Evolutionary conservation across 2,113 vertebrate genomes (phyloP), one percentile per base, ranked within the genome.

Genomic region (Entosphenus tridentatus): DNA sequence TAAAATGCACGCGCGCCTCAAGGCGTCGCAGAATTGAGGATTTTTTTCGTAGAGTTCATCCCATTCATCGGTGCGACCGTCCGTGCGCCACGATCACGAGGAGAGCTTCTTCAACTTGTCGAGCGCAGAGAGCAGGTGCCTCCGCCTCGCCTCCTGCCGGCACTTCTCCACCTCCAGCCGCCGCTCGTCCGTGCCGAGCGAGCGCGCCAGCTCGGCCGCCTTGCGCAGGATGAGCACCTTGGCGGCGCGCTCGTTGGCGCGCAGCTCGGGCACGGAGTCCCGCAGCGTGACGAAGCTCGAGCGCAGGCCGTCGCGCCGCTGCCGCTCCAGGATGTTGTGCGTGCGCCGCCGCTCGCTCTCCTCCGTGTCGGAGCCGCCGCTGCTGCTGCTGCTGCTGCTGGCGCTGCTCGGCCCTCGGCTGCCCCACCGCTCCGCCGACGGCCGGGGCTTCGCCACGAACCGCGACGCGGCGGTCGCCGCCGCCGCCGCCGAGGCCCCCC

Each of bases 251-350:
- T 83, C 80, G 9, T 84, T 84, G 72, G 76, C 75, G 10, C 79
- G 81, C 69, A 85, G 76, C 71, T 85, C 83, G 0, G 83, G 83
- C 56, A 85, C 80, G 14, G 80, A 76, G 74, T 85, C 81, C 0
- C 83, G 78, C 17, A 85, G 78, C 0, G 74, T 76, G 69, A 81
- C 57, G 69, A 85, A 84, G 73, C 83, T 84, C 75, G 80, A 82
- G 72, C 84, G 84, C 13, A 85, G 75, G 76, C 84, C 82, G 56
- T 83, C 83, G 8, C 83, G 78, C 8, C 83, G 73, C 70, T 85
- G 83, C 2, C 83, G 72, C 73, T 85, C 83, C 83, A 85, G 82
- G 57, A 85, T 82, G 12, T 84, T 85, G 77, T 85, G 83, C 2
- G 81, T 81, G 57, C 78, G 73, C 67, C 83, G 75, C 55, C 83